A percentile compares a stretch with the other conserved stretches of the same genome.
Conservation (phyloP, 2,797 vertebrate species). For the Nannoperca obscura region DNA sequence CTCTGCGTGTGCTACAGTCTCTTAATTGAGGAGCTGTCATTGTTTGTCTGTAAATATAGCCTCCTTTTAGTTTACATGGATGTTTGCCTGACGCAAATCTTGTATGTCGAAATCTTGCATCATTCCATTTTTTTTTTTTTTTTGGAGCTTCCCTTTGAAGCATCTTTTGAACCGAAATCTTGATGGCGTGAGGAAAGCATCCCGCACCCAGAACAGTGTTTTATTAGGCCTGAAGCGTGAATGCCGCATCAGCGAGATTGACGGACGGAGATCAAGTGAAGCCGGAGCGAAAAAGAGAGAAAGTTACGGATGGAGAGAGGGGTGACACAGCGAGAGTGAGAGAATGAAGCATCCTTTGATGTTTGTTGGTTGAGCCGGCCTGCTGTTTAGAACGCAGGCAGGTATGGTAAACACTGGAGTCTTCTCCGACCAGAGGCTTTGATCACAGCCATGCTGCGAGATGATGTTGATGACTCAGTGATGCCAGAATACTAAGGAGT, state of each 20-base stretch:
- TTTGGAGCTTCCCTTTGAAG: constrained; percentile 2
- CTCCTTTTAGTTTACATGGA: not conserved
- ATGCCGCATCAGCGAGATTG: constrained; percentile 42
- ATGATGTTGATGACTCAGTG: constrained; percentile 68
- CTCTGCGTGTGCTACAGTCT: not conserved
- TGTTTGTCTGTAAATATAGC: not conserved
- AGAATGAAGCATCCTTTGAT: constrained; percentile 64
- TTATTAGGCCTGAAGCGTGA: constrained; percentile 12
- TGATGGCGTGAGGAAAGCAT: constrained; percentile 11
- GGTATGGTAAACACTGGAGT: constrained; percentile 72
- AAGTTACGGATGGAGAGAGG: constrained; percentile 34
- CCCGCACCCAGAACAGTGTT: not conserved
- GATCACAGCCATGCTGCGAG: constrained; percentile 65
- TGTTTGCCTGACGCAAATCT: not conserved
- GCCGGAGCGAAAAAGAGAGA: constrained; percentile 31
- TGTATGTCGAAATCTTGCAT: constrained; percentile 14
- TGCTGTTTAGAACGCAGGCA: constrained; percentile 73
- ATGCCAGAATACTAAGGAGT: constrained; percentile 62
- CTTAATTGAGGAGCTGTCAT: not conserved
- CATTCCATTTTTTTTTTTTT: not conserved
- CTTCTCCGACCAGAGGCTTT: constrained; percentile 69
- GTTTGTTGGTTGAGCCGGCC: constrained; percentile 62
- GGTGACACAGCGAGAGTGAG: constrained; percentile 35
- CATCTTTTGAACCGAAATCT: constrained; percentile 39
- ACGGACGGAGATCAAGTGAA: constrained; percentile 61